Evolutionary conservation across 2,888 invertebrate genomes (phyloP).

Genomic region (Polydrusus pterygomalis): DNA sequence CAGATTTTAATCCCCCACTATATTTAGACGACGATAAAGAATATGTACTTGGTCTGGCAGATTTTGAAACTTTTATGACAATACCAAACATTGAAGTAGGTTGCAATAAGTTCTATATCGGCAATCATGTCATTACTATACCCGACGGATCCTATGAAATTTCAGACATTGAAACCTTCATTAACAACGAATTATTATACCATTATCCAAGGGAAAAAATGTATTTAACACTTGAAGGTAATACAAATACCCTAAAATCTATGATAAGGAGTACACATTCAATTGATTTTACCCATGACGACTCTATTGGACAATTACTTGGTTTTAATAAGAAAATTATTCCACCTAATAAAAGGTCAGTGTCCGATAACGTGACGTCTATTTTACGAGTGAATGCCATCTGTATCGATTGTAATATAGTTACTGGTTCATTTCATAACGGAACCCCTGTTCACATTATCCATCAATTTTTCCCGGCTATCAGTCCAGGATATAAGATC

Average conservation of each 20-base stretch:
- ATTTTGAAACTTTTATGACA: constrained; percentile 40
- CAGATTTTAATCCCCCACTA: constrained; percentile 48
- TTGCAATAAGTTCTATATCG: constrained; percentile 39
- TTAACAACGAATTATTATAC: not conserved
- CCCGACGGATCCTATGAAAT: constrained; percentile 35
- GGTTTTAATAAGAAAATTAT: constrained; percentile 12
- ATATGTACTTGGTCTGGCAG: constrained; percentile 38
- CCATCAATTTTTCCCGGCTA: constrained; percentile 59
- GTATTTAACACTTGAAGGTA: constrained; percentile 11
- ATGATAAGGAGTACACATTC: constrained; percentile 8
- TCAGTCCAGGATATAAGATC: constrained; percentile 66
- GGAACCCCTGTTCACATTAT: constrained; percentile 57
- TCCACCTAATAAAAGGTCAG: not conserved
- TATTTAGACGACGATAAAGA: constrained; percentile 37
- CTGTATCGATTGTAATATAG: too few species aligned
- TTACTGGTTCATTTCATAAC: constrained; percentile 34
- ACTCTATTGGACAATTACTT: constrained; percentile 1
- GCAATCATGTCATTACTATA: constrained; percentile 17
- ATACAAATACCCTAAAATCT: constrained; percentile 18
- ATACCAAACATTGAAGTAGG: constrained; percentile 44
- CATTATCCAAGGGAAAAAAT: constrained; percentile 2
- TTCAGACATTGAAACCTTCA: constrained; percentile 19
- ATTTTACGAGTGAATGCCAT: constrained; percentile 12
- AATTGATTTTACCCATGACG: constrained; percentile 18
- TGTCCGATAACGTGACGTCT: not conserved